Evolutionary conservation across 2,888 invertebrate species (phyloP).

Genomic region (Archips crataeganus): DNA sequence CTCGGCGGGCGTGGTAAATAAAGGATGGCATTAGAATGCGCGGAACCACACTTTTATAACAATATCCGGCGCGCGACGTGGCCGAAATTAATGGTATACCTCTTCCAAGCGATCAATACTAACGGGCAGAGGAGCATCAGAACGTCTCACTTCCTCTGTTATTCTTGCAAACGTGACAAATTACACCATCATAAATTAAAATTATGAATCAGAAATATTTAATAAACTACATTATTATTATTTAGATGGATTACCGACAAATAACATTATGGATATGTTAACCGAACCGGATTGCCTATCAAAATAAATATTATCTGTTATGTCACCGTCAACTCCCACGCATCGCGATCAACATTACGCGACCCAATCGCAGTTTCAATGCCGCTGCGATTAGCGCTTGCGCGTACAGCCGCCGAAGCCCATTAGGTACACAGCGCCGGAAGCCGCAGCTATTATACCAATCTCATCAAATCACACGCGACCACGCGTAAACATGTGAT

Average conservation of each 20-base stretch:
- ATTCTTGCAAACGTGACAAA: background rate
- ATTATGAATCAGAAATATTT: background rate
- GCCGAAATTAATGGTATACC: constrained; percentile 55
- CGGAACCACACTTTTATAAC: constrained; percentile 60
- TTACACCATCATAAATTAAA: background rate
- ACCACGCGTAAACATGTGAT: constrained; percentile 28
- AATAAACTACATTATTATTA: background rate
- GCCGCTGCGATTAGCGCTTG: constrained; percentile 21
- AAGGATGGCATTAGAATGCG: constrained; percentile 56
- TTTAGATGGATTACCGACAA: background rate
- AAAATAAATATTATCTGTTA: constrained; percentile 22
- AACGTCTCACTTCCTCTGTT: constrained; percentile 1
- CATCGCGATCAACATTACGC: constrained; percentile 3
- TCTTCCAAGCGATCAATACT: background rate
- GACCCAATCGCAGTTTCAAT: constrained; percentile 24
- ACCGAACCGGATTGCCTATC: constrained; percentile 6
- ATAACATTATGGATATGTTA: background rate
- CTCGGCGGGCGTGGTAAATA: constrained; percentile 17
- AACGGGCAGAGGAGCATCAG: constrained; percentile 4
- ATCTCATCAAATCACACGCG: constrained; percentile 16
- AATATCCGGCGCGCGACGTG: constrained; percentile 66
- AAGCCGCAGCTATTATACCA: constrained; percentile 27
- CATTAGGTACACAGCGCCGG: constrained; percentile 12
- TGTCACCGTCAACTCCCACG: constrained; percentile 23
- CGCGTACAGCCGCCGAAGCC: constrained; percentile 8